Evolutionary conservation across 1,140 invertebrate species (phyloP).

Genomic region (Trichonephila inaurata): DNA sequence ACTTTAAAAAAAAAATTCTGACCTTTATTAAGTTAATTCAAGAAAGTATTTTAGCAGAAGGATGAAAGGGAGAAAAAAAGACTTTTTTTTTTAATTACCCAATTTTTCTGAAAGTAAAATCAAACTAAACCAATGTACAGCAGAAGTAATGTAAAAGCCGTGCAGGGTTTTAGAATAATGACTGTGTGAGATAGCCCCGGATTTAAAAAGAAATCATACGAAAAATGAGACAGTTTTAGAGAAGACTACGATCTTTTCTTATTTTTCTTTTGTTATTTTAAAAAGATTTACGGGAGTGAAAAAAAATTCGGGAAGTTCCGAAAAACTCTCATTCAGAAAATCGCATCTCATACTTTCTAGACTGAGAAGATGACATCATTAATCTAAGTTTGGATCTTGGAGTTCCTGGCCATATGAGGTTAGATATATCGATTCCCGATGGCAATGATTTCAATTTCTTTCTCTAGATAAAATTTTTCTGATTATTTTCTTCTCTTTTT

Average conservation of each 20-base stretch:
- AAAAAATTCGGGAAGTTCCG: neutral
- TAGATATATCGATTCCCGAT: slow-evolving; percentile 43
- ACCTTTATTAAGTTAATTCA: no score
- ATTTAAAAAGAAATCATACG: neutral
- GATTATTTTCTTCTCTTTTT: neutral
- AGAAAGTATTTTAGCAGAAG: no score
- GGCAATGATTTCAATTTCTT: slow-evolving; percentile 30
- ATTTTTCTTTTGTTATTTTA: neutral
- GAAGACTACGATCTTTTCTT: neutral
- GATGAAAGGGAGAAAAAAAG: neutral
- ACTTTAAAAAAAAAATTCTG: no score
- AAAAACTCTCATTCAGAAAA: slow-evolving; percentile 16
- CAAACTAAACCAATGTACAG: neutral
- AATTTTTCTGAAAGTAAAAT: neutral
- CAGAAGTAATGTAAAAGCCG: neutral
- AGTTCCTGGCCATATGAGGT: slow-evolving; percentile 39
- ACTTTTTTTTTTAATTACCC: neutral
- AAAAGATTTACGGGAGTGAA: neutral
- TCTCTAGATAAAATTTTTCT: neutral
- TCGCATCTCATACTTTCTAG: slow-evolving; percentile 27
- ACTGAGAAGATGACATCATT: slow-evolving; percentile 35
- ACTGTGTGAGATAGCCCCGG: neutral
- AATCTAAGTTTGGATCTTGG: slow-evolving; percentile 31
- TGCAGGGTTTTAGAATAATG: neutral
- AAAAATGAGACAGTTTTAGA: slow-evolving; percentile 21